phyloP scores from a whole-genome alignment of 2,797 vertebrate genomes.

The Anisognathus igniventris region DNA sequence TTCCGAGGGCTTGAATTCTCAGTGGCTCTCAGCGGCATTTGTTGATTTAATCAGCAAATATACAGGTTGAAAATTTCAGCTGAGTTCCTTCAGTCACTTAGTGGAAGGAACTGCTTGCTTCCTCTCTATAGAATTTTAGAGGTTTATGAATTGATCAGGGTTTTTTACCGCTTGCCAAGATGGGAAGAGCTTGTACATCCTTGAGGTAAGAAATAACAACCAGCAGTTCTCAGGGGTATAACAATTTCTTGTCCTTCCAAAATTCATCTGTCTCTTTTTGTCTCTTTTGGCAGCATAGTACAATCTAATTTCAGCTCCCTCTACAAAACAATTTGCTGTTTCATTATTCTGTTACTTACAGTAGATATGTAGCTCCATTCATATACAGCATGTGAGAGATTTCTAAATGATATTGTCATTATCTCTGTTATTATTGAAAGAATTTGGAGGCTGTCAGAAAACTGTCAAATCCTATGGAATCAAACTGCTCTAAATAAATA shows the following conservation, averaged over 20 bases:
- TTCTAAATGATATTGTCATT: constrained; percentile 64
- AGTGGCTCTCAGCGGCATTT: not conserved
- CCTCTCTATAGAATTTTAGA: not conserved
- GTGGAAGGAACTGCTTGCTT: not conserved
- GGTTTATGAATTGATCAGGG: not conserved
- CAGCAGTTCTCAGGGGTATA: not conserved
- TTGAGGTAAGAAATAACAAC: not conserved
- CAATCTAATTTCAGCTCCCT: constrained; percentile 33
- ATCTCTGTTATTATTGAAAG: constrained; percentile 53
- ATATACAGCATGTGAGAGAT: not conserved
- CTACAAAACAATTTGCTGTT: constrained; percentile 44
- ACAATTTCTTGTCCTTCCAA: constrained; percentile 14
- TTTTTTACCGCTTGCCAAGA: not conserved
- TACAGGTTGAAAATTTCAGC: not conserved
- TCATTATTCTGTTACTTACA: constrained; percentile 59
- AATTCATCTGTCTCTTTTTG: constrained; percentile 11
- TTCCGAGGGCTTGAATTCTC: not conserved
- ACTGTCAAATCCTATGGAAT: constrained; percentile 52
- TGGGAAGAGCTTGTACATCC: not conserved
- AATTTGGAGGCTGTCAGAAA: constrained; percentile 51
- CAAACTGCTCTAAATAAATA: constrained; percentile 52
- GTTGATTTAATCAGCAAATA: not conserved
- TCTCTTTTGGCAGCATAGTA: not conserved
- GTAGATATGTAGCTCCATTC: constrained; percentile 30
- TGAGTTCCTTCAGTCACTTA: not conserved